Evolutionary conservation across 2,113 vertebrate genomes (phyloP).

Genomic region (Grallaria varia): DNA sequence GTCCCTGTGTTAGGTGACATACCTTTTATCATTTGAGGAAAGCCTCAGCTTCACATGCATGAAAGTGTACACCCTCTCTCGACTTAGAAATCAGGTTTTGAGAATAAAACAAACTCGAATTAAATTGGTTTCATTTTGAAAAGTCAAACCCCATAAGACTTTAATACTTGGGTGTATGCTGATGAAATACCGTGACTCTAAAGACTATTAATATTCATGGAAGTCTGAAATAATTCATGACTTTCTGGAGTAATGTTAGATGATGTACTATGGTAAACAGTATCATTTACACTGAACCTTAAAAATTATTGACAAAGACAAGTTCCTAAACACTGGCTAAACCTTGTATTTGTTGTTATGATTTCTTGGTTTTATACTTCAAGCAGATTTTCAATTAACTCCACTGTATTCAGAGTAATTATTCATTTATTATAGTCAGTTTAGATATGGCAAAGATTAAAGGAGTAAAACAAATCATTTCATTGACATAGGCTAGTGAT

Average conservation of each 20-base stretch:
- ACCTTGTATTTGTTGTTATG: slow-evolving; percentile 83
- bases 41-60: not conserved
- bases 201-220: slow-evolving; percentile 80
- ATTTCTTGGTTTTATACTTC: slow-evolving; percentile 83
- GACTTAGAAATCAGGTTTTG: slow-evolving; percentile 44
- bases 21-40: not conserved
- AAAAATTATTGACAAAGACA: slow-evolving; percentile 84
- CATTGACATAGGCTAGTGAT: slow-evolving; percentile 79
- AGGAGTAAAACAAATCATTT: slow-evolving; percentile 84
- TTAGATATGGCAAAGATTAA: slow-evolving; percentile 83
- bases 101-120: slow-evolving; percentile 43
- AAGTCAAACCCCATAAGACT: slow-evolving; percentile 69
- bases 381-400: slow-evolving; percentile 83
- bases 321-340: slow-evolving; percentile 81
- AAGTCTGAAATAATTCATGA: slow-evolving; percentile 78
- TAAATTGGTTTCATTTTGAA: slow-evolving; percentile 62
- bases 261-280: slow-evolving; percentile 79
- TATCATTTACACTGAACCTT: slow-evolving; percentile 80
- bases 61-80: not conserved
- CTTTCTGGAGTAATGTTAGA: slow-evolving; percentile 72
- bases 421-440: slow-evolving; percentile 86
- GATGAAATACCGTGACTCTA: slow-evolving; percentile 75
- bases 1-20: not conserved
- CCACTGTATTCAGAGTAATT: slow-evolving; percentile 76
- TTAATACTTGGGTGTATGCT: slow-evolving; percentile 72